These are phyloP conservation scores for Hippocampus barbouri DNA, from an alignment of 2,113 vertebrate species.

Conservation along the genomic window DNA sequence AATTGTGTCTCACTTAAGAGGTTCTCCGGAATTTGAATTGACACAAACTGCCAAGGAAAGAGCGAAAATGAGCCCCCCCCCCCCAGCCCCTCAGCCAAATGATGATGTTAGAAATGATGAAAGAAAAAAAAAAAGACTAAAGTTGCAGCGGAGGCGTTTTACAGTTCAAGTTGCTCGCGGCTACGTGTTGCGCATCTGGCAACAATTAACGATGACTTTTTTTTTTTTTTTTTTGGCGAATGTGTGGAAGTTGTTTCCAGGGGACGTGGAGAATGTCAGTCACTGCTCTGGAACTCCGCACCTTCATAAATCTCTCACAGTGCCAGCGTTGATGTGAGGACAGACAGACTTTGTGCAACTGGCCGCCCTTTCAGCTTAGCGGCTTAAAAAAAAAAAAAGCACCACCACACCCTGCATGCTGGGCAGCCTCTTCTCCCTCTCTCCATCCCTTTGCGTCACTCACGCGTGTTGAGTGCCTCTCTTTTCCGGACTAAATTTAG, in stretches of 20 bases:
- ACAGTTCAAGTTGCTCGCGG: not conserved
- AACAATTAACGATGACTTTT: no score
- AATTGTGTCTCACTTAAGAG: not conserved
- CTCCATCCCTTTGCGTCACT: not conserved
- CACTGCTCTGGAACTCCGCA: constrained; percentile 37
- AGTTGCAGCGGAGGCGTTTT: not conserved
- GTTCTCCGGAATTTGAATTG: not conserved
- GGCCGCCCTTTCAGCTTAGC: constrained; percentile 12
- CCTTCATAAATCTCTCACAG: constrained; percentile 44
- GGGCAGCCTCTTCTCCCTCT: not conserved
- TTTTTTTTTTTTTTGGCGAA: constrained; percentile 6
- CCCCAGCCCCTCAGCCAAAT: no score
- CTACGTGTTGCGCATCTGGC: not conserved
- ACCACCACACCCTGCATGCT: constrained; percentile 12
- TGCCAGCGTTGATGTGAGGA: not conserved
- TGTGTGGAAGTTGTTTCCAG: constrained; percentile 13
- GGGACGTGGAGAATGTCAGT: constrained; percentile 23
- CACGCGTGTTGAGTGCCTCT: constrained; percentile 6
- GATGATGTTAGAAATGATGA: not conserved
- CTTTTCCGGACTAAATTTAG: constrained; percentile 43
- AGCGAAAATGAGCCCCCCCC: no score
- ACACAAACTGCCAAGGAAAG: not conserved
- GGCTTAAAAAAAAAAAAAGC: constrained; percentile 15
- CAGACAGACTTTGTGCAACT: constrained; percentile 38
- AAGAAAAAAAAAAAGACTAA: not conserved